Conservation (phyloP, 1,140 invertebrate genomes). For the Scaptodrosophila lebanonensis region DNA sequence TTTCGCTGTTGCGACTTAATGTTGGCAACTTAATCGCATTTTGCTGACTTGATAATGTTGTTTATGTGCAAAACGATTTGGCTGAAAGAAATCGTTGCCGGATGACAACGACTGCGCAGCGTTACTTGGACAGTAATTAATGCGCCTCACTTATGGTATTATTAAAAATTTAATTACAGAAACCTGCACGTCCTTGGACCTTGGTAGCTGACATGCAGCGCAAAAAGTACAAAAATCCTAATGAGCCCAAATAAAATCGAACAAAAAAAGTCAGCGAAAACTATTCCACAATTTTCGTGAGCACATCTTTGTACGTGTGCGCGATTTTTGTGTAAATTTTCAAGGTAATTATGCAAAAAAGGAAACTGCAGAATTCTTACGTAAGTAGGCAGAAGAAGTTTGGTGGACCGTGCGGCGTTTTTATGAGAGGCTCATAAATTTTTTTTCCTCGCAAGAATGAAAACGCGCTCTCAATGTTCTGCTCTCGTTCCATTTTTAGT, state of each 20-base stretch:
- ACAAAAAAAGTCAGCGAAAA: constrained; percentile 43
- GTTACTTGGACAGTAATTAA: constrained; percentile 53
- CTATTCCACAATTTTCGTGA: constrained; percentile 31
- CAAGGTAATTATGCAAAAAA: constrained; percentile 44
- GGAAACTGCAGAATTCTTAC: constrained; percentile 58
- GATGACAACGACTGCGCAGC: neutral
- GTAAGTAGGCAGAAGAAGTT: constrained; percentile 51
- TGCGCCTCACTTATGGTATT: constrained; percentile 51
- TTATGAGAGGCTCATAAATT: constrained; percentile 62
- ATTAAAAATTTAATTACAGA: constrained; percentile 70
- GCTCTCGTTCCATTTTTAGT: constrained; percentile 67
- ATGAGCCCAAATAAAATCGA: constrained; percentile 51
- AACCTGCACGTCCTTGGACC: constrained; percentile 42
- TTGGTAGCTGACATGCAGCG: constrained; percentile 4
- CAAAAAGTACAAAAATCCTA: constrained; percentile 35
- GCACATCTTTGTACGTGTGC: too few relatives aligned
- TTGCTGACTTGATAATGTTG: constrained; percentile 70
- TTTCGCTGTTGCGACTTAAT: constrained; percentile 58
- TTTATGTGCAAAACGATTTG: constrained; percentile 68
- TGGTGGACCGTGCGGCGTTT: constrained; percentile 28
- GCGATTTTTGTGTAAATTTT: constrained; percentile 64
- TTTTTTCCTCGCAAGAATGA: constrained; percentile 51
- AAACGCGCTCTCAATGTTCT: constrained; percentile 70
- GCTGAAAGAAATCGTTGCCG: neutral
- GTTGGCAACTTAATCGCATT: constrained; percentile 72